These are phyloP conservation scores for Diploscapter pachys DNA, from an alignment of 1,140 invertebrate species.

Conservation along the genomic window DNA sequence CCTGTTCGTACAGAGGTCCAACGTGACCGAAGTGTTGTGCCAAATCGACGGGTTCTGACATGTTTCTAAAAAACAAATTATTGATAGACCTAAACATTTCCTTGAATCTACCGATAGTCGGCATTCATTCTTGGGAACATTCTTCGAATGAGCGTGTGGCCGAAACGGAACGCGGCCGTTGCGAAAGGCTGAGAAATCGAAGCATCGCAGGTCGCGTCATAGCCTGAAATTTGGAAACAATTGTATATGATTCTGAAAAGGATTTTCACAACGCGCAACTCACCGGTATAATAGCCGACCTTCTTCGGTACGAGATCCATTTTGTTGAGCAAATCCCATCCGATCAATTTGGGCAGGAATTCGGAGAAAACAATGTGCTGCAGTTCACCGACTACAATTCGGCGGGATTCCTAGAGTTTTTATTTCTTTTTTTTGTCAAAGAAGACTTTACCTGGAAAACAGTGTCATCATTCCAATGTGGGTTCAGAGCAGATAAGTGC, in stretches of 20 bases:
- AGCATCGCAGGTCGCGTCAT: slow-evolving; percentile 56
- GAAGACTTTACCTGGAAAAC: slow-evolving; percentile 60
- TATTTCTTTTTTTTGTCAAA: slow-evolving; percentile 47
- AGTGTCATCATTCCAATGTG: slow-evolving; percentile 60
- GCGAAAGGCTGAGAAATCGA: slow-evolving; percentile 57
- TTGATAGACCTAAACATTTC: not conserved
- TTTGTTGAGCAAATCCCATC: slow-evolving; percentile 76
- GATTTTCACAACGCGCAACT: not conserved
- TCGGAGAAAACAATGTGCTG: slow-evolving; percentile 83
- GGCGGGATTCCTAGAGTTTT: slow-evolving; percentile 73
- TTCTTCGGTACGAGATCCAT: slow-evolving; percentile 44
- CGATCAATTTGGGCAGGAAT: slow-evolving; percentile 77
- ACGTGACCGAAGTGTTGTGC: slow-evolving; percentile 56
- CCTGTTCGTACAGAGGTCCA: slow-evolving; percentile 52
- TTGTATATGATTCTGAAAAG: not conserved
- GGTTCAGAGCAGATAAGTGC: slow-evolving; percentile 67
- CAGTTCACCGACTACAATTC: slow-evolving; percentile 77
- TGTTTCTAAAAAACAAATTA: slow-evolving; percentile 29
- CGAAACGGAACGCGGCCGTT: slow-evolving; percentile 65
- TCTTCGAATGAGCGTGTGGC: slow-evolving; percentile 64
- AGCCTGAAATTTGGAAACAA: slow-evolving; percentile 26
- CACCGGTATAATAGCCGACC: slow-evolving; percentile 42
- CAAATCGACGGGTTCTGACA: slow-evolving; percentile 50
- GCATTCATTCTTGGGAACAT: slow-evolving; percentile 47
- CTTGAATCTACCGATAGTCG: slow-evolving; percentile 25